Evolutionary conservation across 1,140 invertebrate genomes (phyloP).

Genomic region (Prorops nasuta): DNA sequence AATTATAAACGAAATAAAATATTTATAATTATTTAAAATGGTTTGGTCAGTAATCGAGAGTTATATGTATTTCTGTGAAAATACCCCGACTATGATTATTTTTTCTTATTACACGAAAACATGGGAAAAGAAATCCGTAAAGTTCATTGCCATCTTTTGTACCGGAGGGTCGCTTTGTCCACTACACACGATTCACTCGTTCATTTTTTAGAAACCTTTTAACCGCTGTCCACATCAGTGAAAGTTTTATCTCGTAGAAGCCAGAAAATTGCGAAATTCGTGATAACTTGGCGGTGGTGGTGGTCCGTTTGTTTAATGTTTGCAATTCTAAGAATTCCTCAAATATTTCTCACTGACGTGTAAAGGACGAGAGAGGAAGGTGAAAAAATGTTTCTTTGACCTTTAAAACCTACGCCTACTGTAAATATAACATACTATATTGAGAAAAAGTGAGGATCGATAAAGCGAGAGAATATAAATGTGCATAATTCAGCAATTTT

Average conservation of each 20-base stretch:
- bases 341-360: no score
- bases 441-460: not conserved
- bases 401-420: no score
- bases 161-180: not conserved
- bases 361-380: no score
- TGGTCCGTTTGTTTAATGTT: no score
- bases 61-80: no score
- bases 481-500: no score
- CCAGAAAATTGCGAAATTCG: conserved; percentile 33
- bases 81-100: no score
- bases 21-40: not conserved
- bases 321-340: conserved; percentile 11
- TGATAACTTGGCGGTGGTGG: no score
- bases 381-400: no score
- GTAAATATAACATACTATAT: no score
- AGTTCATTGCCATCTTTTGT: not conserved
- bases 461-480: not conserved
- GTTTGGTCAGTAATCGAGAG: no score
- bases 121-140: not conserved
- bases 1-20: not conserved
- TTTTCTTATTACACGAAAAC: no score
- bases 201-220: conserved; percentile 20
- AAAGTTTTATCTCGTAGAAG: conserved; percentile 47
- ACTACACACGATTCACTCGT: not conserved
- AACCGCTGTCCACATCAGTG: conserved; percentile 19